Conservation (phyloP, 1,140 invertebrate genomes). For the Augochlora pura region DNA sequence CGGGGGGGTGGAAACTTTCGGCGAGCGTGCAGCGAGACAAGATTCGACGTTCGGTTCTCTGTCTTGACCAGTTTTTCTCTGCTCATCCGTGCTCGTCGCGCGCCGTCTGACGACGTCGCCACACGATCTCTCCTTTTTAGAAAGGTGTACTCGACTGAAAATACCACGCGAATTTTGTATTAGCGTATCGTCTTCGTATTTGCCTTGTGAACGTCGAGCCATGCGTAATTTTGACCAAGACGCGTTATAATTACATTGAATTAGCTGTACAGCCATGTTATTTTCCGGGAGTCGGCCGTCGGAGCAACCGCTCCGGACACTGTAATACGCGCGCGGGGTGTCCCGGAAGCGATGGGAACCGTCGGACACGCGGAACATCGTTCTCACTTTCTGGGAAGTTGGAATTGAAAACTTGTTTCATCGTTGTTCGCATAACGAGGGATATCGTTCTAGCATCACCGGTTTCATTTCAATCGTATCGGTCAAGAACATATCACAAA, state of each 20-base stretch:
- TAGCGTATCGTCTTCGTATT: slow-evolving; percentile 23
- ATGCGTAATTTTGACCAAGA: slow-evolving; percentile 35
- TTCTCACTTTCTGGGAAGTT: too few species aligned
- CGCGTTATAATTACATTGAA: slow-evolving; percentile 4
- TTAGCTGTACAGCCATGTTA: slow-evolving; percentile 12
- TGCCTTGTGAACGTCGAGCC: slow-evolving; percentile 29
- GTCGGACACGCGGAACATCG: too few species aligned
- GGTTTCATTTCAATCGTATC: too few species aligned
- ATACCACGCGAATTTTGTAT: slow-evolving; percentile 2
- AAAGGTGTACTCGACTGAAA: slow-evolving; percentile 26
- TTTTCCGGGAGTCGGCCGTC: slow-evolving; percentile 1
- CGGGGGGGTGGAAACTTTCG: background rate
- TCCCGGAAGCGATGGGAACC: too few species aligned
- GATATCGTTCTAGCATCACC: too few species aligned
- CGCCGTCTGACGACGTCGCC: background rate
- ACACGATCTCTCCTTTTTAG: slow-evolving; percentile 13
- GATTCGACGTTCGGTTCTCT: background rate
- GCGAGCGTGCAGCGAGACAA: background rate
- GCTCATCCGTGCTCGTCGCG: slow-evolving; percentile 3
- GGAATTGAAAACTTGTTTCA: too few species aligned
- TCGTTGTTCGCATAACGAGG: too few species aligned
- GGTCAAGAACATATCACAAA: too few species aligned
- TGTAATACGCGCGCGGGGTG: too few species aligned
- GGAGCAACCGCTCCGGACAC: background rate
- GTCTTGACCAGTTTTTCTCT: slow-evolving; percentile 37